These are phyloP conservation scores for Trissoscelio sp. DNA, from an alignment of 2,888 invertebrate genomes.

Conservation along the genomic window DNA sequence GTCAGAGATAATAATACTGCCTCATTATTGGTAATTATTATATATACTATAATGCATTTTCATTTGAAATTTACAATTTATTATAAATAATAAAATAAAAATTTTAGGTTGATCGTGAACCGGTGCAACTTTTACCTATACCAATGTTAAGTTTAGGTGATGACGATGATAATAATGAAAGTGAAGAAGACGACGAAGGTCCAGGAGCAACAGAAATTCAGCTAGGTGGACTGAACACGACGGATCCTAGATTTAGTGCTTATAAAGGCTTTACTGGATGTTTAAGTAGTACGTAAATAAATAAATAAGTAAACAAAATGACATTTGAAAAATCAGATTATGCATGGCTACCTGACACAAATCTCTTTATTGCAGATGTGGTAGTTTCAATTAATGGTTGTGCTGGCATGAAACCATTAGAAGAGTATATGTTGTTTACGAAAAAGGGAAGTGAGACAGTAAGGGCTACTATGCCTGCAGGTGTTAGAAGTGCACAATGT, in stretches of 20 bases:
- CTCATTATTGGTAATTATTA: conserved; percentile 84
- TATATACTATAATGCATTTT: too few relatives aligned
- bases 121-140: conserved; percentile 88
- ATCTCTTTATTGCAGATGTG: conserved; percentile 86
- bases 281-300: conserved; percentile 90
- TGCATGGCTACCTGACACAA: too few relatives aligned
- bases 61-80: not conserved
- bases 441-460: conserved; percentile 93
- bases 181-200: conserved; percentile 74
- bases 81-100: too few relatives aligned
- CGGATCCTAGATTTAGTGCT: conserved; percentile 91
- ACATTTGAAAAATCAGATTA: not conserved
- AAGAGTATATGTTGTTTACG: conserved; percentile 96
- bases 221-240: conserved; percentile 93
- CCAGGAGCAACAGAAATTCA: conserved; percentile 91
- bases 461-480: conserved; percentile 93
- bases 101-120: conserved; percentile 89
- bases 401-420: conserved; percentile 91
- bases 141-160: conserved; percentile 88
- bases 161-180: conserved; percentile 79
- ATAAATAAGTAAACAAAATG: not conserved
- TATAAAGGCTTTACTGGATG: conserved; percentile 96
- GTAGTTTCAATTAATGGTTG: conserved; percentile 91
- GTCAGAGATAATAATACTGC: conserved; percentile 89
- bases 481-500: conserved; percentile 92